These are phyloP conservation scores for Cyprinella venusta DNA, from an alignment of 2,797 vertebrate species.

Conservation along the genomic window DNA sequence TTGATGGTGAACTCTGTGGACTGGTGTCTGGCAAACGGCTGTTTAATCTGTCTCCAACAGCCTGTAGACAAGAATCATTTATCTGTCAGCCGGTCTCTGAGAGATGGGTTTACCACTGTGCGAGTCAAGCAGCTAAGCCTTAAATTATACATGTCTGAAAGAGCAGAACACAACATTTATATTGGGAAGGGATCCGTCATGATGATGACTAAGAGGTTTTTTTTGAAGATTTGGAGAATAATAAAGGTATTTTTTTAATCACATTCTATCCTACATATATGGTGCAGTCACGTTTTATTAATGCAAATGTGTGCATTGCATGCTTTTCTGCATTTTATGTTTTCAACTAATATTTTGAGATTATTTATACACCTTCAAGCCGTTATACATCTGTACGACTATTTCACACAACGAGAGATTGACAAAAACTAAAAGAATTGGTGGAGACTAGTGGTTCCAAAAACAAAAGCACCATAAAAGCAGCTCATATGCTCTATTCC, in stretches of 20 bases:
- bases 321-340: neutral
- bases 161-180: neutral
- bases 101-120: neutral
- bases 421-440: neutral
- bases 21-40: constrained; percentile 82
- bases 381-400: neutral
- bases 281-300: neutral
- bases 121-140: neutral
- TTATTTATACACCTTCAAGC: neutral
- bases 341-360: neutral
- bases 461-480: neutral
- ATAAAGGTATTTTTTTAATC: neutral
- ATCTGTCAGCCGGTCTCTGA: constrained; percentile 27
- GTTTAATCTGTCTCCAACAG: constrained; percentile 87
- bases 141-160: constrained; percentile 19
- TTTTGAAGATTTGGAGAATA: neutral
- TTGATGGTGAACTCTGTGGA: constrained; percentile 88
- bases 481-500: neutral
- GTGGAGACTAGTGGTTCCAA: neutral
- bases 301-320: neutral
- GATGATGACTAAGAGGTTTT: neutral
- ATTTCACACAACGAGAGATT: neutral
- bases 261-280: no score
- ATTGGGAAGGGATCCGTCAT: neutral
- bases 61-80: constrained; percentile 66